Evolutionary conservation across 2,797 vertebrate genomes (phyloP).

Genomic region (Parauchenoglanis ngamensis): DNA sequence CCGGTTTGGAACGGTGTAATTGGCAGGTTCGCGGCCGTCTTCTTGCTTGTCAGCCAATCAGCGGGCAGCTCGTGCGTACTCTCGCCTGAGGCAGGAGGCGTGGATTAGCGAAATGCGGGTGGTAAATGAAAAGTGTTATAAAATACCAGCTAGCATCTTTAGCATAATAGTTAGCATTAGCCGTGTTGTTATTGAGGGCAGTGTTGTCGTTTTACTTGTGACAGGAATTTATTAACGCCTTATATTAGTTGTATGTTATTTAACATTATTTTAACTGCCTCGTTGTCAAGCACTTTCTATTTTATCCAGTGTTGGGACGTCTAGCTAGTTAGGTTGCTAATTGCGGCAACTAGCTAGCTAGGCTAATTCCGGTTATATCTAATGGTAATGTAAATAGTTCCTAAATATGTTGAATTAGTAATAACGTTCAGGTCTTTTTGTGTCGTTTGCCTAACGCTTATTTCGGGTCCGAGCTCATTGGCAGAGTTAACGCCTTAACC

Average conservation of each 20-base stretch:
- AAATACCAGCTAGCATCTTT: conserved; percentile 1
- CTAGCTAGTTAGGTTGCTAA: neutral
- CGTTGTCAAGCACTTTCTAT: neutral
- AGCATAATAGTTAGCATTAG: conserved; percentile 15
- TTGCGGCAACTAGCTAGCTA: conserved; percentile 4
- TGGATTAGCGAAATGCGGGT: conserved; percentile 1
- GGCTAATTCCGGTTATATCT: neutral
- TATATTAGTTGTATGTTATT: neutral
- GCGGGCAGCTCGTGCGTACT: neutral
- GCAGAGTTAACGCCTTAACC: neutral
- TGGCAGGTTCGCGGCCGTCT: neutral
- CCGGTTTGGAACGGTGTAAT: neutral
- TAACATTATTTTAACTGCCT: neutral
- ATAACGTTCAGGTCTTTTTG: neutral
- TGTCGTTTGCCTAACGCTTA: neutral
- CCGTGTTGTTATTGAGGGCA: neutral
- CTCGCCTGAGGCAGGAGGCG: neutral
- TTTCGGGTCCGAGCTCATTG: neutral
- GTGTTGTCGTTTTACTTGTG: neutral
- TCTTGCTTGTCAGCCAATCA: neutral
- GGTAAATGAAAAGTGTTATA: neutral
- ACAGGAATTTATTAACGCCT: neutral
- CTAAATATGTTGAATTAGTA: neutral
- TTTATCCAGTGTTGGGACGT: neutral
- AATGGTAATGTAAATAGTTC: neutral